Evolutionary conservation across 2,797 vertebrate genomes (phyloP), one percentile per base, ranked within the genome.

Genomic region (Knipowitschia caucasica): DNA sequence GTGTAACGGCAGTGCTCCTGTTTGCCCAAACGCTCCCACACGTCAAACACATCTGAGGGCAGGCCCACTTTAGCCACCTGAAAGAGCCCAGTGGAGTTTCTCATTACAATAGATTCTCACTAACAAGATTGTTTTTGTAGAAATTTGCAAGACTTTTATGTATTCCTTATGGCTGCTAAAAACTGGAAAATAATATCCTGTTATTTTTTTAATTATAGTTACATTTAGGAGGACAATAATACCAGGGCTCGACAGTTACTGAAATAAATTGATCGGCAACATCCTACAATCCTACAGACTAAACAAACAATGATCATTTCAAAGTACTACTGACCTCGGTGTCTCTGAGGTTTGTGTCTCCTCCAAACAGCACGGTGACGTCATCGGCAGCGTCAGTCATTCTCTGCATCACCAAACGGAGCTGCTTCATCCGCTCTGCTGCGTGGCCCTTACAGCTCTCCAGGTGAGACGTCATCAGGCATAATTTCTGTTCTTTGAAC

Each of bases 281-380:
- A n/a, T n/a, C n/a, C n/a, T n/a, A n/a, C n/a, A n/a, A n/a, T n/a
- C n/a, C n/a, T n/a, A n/a, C n/a, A n/a, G n/a, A n/a, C n/a, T n/a
- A n/a, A n/a, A n/a, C n/a, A n/a, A n/a, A n/a, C n/a, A n/a, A n/a
- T n/a, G n/a, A n/a, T n/a, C n/a, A n/a, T n/a, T n/a, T 21, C 56
- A 2, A 20, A 46, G 6, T 1, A 11, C n/a, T n/a, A 56, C 83
- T 85, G 59, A 95, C 96, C 91, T 99, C 96, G 0, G 84, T 54
- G 71, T 97, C 95, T 73, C 95, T 89, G 56, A 99, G 89, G 80
- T 99, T 99, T 31, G 95, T 99, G 76, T 99, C 96, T 0, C 97
- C 97, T 54, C 93, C 97, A 75, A 98, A 99, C 74, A 99, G 81
- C 25, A 96, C 89, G 0, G 91, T 93, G 47, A 89, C 62, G 7